Evolutionary conservation across 2,113 vertebrate species (phyloP).

Genomic region (Azemiops feae): DNA sequence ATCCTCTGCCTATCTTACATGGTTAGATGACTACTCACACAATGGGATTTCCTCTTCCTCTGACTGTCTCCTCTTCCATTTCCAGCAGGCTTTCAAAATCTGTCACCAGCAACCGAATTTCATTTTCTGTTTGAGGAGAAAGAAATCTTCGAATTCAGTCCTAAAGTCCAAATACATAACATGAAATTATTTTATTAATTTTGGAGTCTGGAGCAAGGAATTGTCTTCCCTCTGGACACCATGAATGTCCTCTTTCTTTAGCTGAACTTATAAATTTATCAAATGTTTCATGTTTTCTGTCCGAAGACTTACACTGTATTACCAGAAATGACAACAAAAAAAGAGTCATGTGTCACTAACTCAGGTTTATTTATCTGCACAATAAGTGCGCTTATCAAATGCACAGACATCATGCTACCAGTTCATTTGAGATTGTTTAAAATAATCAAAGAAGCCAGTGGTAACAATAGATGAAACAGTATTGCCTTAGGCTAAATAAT

Average conservation of each 20-base stretch:
- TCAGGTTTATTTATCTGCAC: background rate
- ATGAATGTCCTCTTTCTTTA: background rate
- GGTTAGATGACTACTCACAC: background rate
- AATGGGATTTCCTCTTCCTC: background rate
- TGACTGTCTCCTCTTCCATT: background rate
- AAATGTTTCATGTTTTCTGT: background rate
- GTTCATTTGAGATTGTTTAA: background rate
- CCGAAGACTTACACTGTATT: background rate
- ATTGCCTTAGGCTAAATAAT: background rate
- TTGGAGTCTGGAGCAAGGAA: background rate
- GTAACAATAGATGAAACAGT: background rate
- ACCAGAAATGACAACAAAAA: background rate
- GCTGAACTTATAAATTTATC: background rate
- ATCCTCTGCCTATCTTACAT: background rate
- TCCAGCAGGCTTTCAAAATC: background rate
- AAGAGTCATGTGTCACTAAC: background rate
- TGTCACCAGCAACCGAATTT: background rate
- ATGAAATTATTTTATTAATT: background rate
- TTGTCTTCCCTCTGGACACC: background rate
- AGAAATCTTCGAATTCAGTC: background rate
- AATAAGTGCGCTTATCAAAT: background rate
- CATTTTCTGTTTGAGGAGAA: background rate
- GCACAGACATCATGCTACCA: background rate
- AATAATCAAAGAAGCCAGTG: background rate
- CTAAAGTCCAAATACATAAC: background rate